Evolutionary conservation across 2,797 vertebrate genomes (phyloP).

Genomic region (Sylvia borin): DNA sequence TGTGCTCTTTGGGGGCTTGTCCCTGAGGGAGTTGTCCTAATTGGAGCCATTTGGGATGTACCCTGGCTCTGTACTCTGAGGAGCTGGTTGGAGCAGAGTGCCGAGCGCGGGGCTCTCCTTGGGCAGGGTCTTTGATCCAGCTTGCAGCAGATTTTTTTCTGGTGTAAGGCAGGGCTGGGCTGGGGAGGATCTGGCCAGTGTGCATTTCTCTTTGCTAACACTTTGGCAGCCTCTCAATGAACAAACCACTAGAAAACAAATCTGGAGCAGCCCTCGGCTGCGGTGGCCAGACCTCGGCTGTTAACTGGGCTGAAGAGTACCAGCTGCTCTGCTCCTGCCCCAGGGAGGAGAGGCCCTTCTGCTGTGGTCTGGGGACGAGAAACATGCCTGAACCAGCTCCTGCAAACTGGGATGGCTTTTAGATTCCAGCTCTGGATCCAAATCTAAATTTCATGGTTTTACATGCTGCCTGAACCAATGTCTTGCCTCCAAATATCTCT

Average conservation of each 20-base stretch:
- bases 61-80: fast-evolving
- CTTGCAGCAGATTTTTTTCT: not conserved
- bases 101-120: fast-evolving
- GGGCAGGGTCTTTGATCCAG: not conserved
- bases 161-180: not conserved
- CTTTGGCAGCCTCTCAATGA: constrained; percentile 57
- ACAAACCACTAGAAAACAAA: constrained; percentile 58
- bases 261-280: constrained; percentile 50
- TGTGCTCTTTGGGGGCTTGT: fast-evolving
- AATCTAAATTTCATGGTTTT: constrained; percentile 46
- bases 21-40: not conserved
- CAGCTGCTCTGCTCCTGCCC: constrained; percentile 62
- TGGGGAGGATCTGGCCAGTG: constrained; percentile 27
- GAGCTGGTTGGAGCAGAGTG: not conserved
- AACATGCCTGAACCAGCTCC: constrained; percentile 14
- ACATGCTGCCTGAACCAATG: not conserved
- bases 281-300: constrained; percentile 40
- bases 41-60: fast-evolving
- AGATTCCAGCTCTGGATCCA: constrained; percentile 10
- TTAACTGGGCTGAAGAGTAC: constrained; percentile 64
- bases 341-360: constrained; percentile 57
- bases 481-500: not conserved
- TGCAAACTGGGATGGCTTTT: constrained; percentile 9
- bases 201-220: constrained; percentile 40
- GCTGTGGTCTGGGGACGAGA: constrained; percentile 29